Evolutionary conservation across 2,113 vertebrate genomes (phyloP), one percentile per base, ranked within the genome.

Genomic region (Aegithalos caudatus): DNA sequence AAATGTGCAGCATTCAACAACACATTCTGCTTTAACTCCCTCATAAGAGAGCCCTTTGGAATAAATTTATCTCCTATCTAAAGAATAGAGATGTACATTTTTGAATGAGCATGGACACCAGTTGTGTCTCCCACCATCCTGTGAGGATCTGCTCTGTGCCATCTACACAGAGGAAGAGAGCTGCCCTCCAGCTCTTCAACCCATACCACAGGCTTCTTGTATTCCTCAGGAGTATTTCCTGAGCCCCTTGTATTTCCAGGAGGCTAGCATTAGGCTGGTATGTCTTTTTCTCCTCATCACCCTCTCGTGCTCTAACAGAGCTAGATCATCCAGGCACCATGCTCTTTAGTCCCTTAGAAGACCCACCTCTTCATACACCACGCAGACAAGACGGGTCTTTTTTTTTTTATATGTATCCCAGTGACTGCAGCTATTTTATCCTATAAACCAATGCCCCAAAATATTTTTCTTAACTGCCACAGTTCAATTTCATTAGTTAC

Each of bases 171-270:
- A 71, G 8, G 14, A 88, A 90, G 23, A 70, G 12, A 81, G 17
- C 9, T 37, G 9, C 15, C 23, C 10, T 84, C 14, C 35, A 54
- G 11, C 42, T 73, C 42, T 84, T 33, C 28, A 23, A 3, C 5
- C 3, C 8, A 5, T 40, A 23, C 6, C 25, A 42, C 7, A 1
- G 1, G 4, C 15, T 3, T 61, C n/a, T 44, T 20, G 2, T 19
- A 74, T 50, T 70, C 31, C 6, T 6, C 11, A 10, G 2, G n/a
- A n/a, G n/a, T n/a, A n/a, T n/a, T n/a, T n/a, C n/a, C n/a, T n/a
- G n/a, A n/a, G n/a, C n/a, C n/a, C n/a, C n/a, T n/a, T n/a, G n/a
- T n/a, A n/a, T 90, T 81, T 57, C 58, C 25, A 38, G n/a, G n/a
- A 82, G 7, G 2, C 6, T 60, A 21, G 3, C 14, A 24, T 11